These are phyloP conservation scores for Carassius auratus DNA, from an alignment of 2,113 vertebrate genomes.

Conservation along the genomic window DNA sequence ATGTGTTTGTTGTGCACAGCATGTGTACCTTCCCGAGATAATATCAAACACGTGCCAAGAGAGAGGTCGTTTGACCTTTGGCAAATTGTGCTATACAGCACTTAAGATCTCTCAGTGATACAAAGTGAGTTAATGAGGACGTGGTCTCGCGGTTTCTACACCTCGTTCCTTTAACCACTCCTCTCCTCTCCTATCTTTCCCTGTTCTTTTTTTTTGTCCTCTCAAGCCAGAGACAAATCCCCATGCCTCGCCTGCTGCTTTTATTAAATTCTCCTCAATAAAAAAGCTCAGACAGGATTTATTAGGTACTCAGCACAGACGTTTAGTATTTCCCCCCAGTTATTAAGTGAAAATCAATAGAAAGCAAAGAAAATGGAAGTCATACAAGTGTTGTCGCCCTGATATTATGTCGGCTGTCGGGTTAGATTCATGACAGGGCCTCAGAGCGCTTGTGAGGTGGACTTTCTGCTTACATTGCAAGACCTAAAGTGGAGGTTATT, in stretches of 20 bases:
- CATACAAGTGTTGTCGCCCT: constrained; percentile 99
- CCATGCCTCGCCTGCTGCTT: constrained; percentile 89
- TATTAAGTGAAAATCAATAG: constrained; percentile 99
- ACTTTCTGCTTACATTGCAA: constrained; percentile 99
- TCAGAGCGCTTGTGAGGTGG: constrained; percentile 89
- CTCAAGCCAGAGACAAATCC: constrained; percentile 96
- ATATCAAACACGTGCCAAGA: constrained; percentile 56
- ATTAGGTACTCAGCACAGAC: constrained; percentile 99
- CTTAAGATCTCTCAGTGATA: constrained; percentile 65
- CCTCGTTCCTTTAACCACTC: constrained; percentile 53
- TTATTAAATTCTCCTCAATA: constrained; percentile 99
- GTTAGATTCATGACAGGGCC: constrained; percentile 97
- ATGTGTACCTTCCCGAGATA: constrained; percentile 55
- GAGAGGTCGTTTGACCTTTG: constrained; percentile 50
- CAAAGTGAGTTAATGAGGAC: constrained; percentile 62
- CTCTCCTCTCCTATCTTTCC: constrained; percentile 42
- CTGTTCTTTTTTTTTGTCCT: constrained; percentile 74
- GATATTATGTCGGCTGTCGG: constrained; percentile 99
- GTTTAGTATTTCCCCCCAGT: constrained; percentile 98
- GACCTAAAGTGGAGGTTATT: constrained; percentile 99
- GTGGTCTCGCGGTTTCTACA: constrained; percentile 67
- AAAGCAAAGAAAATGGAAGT: constrained; percentile 99
- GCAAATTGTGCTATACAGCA: constrained; percentile 53
- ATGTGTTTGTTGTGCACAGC: constrained; percentile 43
- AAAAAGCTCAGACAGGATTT: constrained; percentile 99